Evolutionary conservation across 1,140 invertebrate species (phyloP), one percentile per base, ranked within the genome.

Genomic region (Tribolium madens): DNA sequence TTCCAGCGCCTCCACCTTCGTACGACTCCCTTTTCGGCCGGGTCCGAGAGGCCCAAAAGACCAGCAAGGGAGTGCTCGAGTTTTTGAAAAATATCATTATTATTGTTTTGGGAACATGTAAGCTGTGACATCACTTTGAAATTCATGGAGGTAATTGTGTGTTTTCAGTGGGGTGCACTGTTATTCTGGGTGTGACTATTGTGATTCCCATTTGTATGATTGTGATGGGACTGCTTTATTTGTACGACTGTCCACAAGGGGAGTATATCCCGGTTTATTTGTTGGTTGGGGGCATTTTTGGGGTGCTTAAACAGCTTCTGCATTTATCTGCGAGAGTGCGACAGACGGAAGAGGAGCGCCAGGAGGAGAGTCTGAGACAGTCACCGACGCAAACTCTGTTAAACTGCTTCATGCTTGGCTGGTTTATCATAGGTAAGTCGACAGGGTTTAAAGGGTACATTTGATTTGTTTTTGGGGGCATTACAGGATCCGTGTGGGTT

Each of bases 231-330:
- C 87, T 89, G 6, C 84, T 91, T 9, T 91, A 92, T 83, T 84
- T 92, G 53, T 83, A 92, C 79, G 89, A 92, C 42, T 93, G 92
- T 83, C 90, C 89, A 6, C 89, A 90, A 80, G 90, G 92, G 79
- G 87, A 89, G 83, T 91, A 91, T 81, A 92, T 93, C 84, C 92
- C 92, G 3, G 88, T 92, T 17, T 93, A 92, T 85, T 87, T 93
- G 78, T 84, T 93, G 77, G 91, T 93, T 76, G 91, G 90, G 79
- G 91, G 91, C 15, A 84, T 85, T 4, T 90, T 93, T 82, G 90
- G 91, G 3, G 86, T 91, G 50, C 81, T 91, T 18, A 91, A 91
- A 79, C 91, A 91, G 82, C 78, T 92, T 5, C 81, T 91, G 18
- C 88, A 90, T 82, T 84, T 91, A n/a, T 87, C 87, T 5, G 85